Evolutionary conservation across 2,113 vertebrate species (phyloP).

Genomic region (Callocephalon fimbriatum): DNA sequence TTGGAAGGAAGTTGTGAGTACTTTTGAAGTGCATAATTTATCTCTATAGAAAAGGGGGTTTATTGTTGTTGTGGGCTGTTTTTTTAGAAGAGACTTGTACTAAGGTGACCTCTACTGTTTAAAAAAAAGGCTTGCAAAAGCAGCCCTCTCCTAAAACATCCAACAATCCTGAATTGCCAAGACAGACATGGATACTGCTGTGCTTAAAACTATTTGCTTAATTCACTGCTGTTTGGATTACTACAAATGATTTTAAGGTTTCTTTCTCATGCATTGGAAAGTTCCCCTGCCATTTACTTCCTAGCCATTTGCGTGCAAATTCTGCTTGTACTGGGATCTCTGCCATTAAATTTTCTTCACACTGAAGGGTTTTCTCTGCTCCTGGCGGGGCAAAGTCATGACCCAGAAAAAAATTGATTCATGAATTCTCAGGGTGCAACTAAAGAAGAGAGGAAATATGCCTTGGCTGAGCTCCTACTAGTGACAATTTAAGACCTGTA

Average conservation of each 20-base stretch:
- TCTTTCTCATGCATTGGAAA: constrained; percentile 73
- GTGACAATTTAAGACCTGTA: constrained; percentile 87
- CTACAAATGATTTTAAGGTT: constrained; percentile 68
- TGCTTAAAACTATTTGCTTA: constrained; percentile 75
- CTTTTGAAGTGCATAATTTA: constrained; percentile 61
- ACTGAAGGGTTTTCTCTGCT: constrained; percentile 81
- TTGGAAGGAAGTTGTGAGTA: constrained; percentile 48
- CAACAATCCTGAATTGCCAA: constrained; percentile 72
- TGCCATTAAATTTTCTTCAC: constrained; percentile 82
- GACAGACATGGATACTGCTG: constrained; percentile 63
- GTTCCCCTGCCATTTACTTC: constrained; percentile 77
- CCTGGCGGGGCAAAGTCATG: constrained; percentile 80
- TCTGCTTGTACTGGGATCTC: constrained; percentile 76
- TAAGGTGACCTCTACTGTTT: constrained; percentile 84
- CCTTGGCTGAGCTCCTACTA: constrained; percentile 81
- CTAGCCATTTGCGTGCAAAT: constrained; percentile 74
- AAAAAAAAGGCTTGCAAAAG: constrained; percentile 78
- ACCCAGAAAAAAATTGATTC: constrained; percentile 87
- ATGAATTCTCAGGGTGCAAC: constrained; percentile 82
- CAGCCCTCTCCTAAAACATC: constrained; percentile 66
- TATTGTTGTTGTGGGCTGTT: constrained; percentile 25
- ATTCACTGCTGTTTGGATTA: constrained; percentile 73
- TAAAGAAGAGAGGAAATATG: constrained; percentile 81
- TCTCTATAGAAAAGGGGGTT: constrained; percentile 43
- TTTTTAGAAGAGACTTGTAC: constrained; percentile 72